Base-by-base conservation (phyloP, 2,113 vertebrate species). In the Cynopterus brachyotis region DNA sequence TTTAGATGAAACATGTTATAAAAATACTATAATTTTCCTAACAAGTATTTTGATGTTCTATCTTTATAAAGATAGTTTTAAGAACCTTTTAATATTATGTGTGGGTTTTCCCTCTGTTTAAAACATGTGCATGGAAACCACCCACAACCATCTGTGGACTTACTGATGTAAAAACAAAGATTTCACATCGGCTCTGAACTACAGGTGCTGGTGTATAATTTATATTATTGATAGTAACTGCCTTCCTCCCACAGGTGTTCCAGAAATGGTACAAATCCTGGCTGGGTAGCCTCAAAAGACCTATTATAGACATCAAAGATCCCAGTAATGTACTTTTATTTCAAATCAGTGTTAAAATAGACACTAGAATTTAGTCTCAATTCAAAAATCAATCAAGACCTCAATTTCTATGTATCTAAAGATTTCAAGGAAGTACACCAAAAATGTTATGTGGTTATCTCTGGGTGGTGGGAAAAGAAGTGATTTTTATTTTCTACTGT, bases 101-200 rank as follows among this genome's bases (percentile, higher is more conserved):
- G 97, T 96, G 88, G 97, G 96, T 42, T 96, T 80, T 92, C 81
- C 84, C 85, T 97, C 91, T 96, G 82, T 86, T 86, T 95, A 96
- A 95, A 96, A 90, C 83, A 40, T 79, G 81, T 53, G 64, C 94
- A 95, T 4, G 67, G 84, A 92, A 96, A 78, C 92, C 93, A 70
- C 97, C 95, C 96, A 97, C 95, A 57, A 50, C 88, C 97, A 96
- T 97, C 97, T 98, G 95, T 62, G n/a, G 80, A 67, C 84, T 88
- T 66, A 69, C 28, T 84, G 84, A 96, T 66, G 60, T 60, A 72
- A 91, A 96, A 96, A 95, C 89, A 93, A 95, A 97, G 8, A 67
- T 37, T 89, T 80, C 42, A 80, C 47, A 55, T 0, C 0, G 0
- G 47, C n/a, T 76, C n/a, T 57, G 78, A 40, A 73, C 53, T 86